These are phyloP conservation scores for Eristalinus sepulchralis DNA, from an alignment of 2,888 invertebrate genomes.

Conservation along the genomic window DNA sequence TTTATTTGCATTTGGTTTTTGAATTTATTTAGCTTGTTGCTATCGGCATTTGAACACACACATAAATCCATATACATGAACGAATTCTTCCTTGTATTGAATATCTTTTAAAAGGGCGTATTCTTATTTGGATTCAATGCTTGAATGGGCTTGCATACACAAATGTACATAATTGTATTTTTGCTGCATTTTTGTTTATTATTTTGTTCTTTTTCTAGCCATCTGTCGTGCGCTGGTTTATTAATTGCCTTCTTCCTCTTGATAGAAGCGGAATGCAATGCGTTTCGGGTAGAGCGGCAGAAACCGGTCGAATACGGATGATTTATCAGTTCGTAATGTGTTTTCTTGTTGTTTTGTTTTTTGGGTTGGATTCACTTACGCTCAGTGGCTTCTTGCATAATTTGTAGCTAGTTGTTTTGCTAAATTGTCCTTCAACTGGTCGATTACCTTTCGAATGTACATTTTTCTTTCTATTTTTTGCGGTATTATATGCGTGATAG, in stretches of 20 bases:
- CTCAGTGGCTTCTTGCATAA: slow-evolving; percentile 17
- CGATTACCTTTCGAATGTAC: slow-evolving; percentile 6
- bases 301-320: slow-evolving; percentile 20
- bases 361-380: not conserved
- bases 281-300: not conserved
- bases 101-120: slow-evolving; percentile 8
- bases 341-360: not conserved
- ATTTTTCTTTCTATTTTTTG: not conserved
- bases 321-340: slow-evolving; percentile 16
- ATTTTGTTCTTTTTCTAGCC: not conserved
- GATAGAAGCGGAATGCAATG: slow-evolving; percentile 23
- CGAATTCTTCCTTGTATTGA: not conserved
- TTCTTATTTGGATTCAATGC: not conserved
- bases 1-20: slow-evolving; percentile 31
- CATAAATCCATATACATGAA: not conserved
- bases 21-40: slow-evolving; percentile 32
- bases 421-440: slow-evolving; percentile 26
- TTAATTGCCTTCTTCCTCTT: slow-evolving; percentile 49
- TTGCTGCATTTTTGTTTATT: slow-evolving; percentile 5
- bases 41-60: not conserved
- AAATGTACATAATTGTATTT: slow-evolving; percentile 4
- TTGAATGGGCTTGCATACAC: not conserved
- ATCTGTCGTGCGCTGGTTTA: slow-evolving; percentile 34
- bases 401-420: not conserved
- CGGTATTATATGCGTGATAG: not conserved